Conservation (phyloP, 2,888 invertebrate genomes). For the Temnothorax ravouxi region DNA sequence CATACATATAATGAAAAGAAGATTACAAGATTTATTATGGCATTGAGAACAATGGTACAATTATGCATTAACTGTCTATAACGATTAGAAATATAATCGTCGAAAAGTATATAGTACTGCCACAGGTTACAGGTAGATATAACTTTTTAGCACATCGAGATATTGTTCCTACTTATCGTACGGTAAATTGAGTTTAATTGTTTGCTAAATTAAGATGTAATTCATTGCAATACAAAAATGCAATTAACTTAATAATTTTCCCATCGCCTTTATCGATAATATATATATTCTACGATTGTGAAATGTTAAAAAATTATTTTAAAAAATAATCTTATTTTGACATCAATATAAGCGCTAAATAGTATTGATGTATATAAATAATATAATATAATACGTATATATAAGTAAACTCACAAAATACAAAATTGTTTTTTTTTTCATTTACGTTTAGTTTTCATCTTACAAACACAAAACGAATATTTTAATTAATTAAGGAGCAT, state of each 20-base stretch:
- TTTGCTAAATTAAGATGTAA: neutral
- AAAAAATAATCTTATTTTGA: neutral
- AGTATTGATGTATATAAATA: neutral
- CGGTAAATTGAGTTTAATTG: constrained; percentile 21
- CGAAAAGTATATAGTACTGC: neutral
- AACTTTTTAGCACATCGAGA: constrained; percentile 35
- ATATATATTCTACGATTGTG: neutral
- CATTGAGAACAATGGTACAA: constrained; percentile 53
- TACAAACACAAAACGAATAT: neutral
- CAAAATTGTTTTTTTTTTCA: neutral
- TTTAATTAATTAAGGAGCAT: neutral
- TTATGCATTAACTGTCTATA: constrained; percentile 36
- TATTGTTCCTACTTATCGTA: constrained; percentile 29
- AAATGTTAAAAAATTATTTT: neutral
- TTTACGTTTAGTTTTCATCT: neutral
- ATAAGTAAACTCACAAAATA: neutral
- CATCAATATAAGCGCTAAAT: neutral
- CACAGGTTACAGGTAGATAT: neutral
- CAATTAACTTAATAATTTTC: constrained; percentile 3
- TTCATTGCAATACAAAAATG: constrained; percentile 13
- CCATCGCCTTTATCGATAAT: neutral
- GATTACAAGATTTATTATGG: constrained; percentile 67
- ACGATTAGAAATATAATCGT: constrained; percentile 40
- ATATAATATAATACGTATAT: too few relatives aligned
- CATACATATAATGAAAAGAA: constrained; percentile 56